Conservation (phyloP, 1,140 invertebrate species). For the Lithobius niger region DNA sequence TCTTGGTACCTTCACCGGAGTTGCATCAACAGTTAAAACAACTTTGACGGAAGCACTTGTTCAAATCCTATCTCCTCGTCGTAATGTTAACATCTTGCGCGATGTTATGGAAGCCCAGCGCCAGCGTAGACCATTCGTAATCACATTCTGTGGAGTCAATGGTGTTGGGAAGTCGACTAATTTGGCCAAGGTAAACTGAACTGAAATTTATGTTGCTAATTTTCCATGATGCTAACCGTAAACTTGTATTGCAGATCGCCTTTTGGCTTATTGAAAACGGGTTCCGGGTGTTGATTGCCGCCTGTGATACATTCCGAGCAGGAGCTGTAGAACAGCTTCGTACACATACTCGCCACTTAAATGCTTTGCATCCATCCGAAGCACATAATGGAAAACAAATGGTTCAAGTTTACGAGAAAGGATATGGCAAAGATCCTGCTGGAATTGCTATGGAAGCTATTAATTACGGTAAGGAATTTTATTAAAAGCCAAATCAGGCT, state of each 20-base stretch:
- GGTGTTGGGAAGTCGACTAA: constrained; percentile 99
- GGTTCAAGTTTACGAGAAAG: constrained; percentile 95
- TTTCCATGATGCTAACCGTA: too few relatives aligned
- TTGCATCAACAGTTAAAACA: constrained; percentile 64
- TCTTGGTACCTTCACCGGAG: constrained; percentile 82
- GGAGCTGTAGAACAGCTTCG: constrained; percentile 97
- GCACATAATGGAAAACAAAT: constrained; percentile 53
- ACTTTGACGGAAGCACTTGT: constrained; percentile 72
- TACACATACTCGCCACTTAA: constrained; percentile 87
- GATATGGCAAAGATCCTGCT: constrained; percentile 96
- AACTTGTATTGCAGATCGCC: constrained; percentile 53
- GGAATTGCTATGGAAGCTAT: constrained; percentile 97
- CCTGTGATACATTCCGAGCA: constrained; percentile 98
- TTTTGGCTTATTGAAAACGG: constrained; percentile 99
- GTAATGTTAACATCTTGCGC: constrained; percentile 89
- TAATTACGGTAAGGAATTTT: constrained; percentile 45
- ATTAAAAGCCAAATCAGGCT: too few relatives aligned
- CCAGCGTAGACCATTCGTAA: constrained; percentile 73
- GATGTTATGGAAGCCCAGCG: constrained; percentile 84
- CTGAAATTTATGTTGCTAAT: neutral
- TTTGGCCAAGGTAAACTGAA: constrained; percentile 63
- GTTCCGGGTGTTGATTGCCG: constrained; percentile 89
- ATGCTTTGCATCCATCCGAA: constrained; percentile 76
- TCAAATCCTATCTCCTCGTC: constrained; percentile 83
- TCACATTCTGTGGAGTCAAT: constrained; percentile 98